A percentile compares a stretch with the other conserved stretches of the same genome.
These are phyloP conservation scores for Penelope pileata DNA, from an alignment of 2,113 vertebrate species.

Conservation along the genomic window DNA sequence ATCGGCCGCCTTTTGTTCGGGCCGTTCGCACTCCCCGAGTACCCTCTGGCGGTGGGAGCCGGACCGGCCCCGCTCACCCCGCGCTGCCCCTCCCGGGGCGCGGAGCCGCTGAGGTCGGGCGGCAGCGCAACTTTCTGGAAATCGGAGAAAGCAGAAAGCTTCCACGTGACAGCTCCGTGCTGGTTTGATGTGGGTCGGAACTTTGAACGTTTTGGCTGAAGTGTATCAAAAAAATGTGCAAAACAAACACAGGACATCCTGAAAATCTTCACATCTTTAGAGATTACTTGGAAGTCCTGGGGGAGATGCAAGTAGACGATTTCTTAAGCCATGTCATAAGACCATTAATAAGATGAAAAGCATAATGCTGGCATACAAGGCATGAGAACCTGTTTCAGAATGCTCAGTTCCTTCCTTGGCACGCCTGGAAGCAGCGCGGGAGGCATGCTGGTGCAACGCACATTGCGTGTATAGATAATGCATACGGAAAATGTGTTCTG, in stretches of 20 bases:
- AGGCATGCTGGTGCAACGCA: background rate
- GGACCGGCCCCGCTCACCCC: background rate
- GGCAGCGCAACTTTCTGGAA: too few relatives aligned
- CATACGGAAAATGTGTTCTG: background rate
- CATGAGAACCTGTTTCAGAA: background rate
- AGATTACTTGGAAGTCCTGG: rapidly evolving
- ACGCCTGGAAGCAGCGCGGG: background rate
- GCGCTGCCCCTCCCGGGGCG: background rate
- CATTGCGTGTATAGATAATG: background rate
- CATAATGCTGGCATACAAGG: background rate
- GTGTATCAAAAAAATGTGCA: rapidly evolving
- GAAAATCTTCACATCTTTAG: rapidly evolving
- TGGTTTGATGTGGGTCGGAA: rapidly evolving
- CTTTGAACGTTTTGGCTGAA: rapidly evolving
- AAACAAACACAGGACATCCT: rapidly evolving
- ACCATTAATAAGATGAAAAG: background rate
- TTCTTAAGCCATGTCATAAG: too few relatives aligned
- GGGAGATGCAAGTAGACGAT: rapidly evolving
- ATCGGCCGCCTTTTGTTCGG: slow-evolving; percentile 1
- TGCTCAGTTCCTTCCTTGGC: background rate
- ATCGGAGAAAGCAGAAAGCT: rapidly evolving
- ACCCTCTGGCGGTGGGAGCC: slow-evolving; percentile 59
- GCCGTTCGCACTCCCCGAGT: slow-evolving; percentile 44
- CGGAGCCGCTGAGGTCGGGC: too few relatives aligned
- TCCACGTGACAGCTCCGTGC: rapidly evolving